Percentiles rank a stretch among this genome's conserved stretches.
phyloP scores from a whole-genome alignment of 1,140 invertebrate genomes.

The Paramacrobiotus metropolitanus region DNA sequence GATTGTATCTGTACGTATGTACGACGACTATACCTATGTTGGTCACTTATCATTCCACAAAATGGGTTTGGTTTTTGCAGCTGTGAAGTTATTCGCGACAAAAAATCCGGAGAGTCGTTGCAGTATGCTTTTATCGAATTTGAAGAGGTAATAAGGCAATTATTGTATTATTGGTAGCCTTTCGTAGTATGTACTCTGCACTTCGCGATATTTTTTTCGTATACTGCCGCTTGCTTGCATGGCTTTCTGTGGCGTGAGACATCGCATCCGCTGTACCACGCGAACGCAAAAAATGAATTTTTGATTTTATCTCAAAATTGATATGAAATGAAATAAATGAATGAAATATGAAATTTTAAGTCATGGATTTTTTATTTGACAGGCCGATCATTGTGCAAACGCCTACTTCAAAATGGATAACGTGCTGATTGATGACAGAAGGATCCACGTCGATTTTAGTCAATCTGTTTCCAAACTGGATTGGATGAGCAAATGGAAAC shows the following conservation, averaged over 20 bases:
- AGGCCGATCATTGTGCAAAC: slow-evolving; percentile 68
- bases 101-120: slow-evolving; percentile 70
- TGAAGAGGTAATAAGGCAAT: slow-evolving; percentile 37
- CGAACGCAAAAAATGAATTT: too few species aligned
- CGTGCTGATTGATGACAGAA: slow-evolving; percentile 86
- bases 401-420: slow-evolving; percentile 99
- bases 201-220: too few species aligned
- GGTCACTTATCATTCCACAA: neutral
- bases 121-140: slow-evolving; percentile 99
- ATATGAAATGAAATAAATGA: too few species aligned
- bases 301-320: too few species aligned
- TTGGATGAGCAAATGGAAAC: slow-evolving; percentile 31
- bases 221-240: too few species aligned
- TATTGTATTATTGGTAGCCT: too few species aligned
- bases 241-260: too few species aligned
- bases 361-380: slow-evolving; percentile 14
- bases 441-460: slow-evolving; percentile 98
- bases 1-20: slow-evolving; percentile 4
- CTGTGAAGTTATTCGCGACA: slow-evolving; percentile 92
- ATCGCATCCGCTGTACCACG: too few species aligned
- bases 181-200: too few species aligned
- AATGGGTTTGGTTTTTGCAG: slow-evolving; percentile 22
- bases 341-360: too few species aligned
- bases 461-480: slow-evolving; percentile 83
- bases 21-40: neutral